Percentiles rank a stretch among this genome's conserved stretches.
Conservation (phyloP, 2,888 invertebrate species). For the Meghimatium bilineatum region DNA sequence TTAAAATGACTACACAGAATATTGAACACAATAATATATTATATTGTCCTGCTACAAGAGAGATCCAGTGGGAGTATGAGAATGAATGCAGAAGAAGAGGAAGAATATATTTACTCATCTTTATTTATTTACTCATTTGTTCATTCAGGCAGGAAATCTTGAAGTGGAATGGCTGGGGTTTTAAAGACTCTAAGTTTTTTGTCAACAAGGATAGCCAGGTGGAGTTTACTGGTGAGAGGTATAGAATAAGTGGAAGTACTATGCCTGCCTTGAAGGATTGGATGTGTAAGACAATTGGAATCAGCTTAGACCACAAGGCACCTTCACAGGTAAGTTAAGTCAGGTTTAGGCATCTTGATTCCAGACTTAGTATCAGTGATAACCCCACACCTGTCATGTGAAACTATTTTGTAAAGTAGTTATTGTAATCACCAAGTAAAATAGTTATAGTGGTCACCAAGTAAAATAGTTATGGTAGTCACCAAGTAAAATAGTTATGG, state of each 20-base stretch:
- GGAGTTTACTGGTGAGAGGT: constrained; percentile 90
- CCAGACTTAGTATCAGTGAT: constrained; percentile 81
- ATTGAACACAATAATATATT: no score
- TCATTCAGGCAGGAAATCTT: constrained; percentile 87
- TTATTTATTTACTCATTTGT: neutral
- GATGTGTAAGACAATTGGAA: constrained; percentile 85
- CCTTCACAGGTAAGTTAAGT: constrained; percentile 77
- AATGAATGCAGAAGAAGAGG: no score
- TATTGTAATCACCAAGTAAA: no score
- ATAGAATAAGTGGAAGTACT: constrained; percentile 76
- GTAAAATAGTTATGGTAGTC: no score
- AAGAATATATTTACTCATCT: no score
- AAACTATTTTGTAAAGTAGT: constrained; percentile 81
- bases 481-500: no score
- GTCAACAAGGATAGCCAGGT: constrained; percentile 82
- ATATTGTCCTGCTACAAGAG: no score
- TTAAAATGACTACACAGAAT: no score
- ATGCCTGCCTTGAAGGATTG: constrained; percentile 89
- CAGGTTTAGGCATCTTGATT: constrained; percentile 79
- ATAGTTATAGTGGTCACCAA: no score
- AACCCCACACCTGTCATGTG: constrained; percentile 85
- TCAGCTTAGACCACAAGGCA: constrained; percentile 79
- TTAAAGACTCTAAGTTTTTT: constrained; percentile 92
- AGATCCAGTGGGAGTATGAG: no score
- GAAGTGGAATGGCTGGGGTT: constrained; percentile 99